phyloP scores from a whole-genome alignment of 1,140 invertebrate species.

The Whitmania pigra region DNA sequence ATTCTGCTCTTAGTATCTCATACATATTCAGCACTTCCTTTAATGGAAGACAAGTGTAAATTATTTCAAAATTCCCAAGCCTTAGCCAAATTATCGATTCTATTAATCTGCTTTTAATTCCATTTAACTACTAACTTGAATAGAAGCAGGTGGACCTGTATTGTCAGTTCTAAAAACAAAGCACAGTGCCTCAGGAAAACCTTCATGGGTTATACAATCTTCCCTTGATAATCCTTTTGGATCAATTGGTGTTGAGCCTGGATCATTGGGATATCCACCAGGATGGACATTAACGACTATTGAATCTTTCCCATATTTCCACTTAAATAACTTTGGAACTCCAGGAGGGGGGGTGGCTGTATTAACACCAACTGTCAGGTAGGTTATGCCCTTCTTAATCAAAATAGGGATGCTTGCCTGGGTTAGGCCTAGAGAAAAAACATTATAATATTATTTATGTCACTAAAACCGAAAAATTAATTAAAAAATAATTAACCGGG shows the following conservation, averaged over 20 bases:
- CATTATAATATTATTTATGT: background rate
- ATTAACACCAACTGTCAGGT: conserved; percentile 36
- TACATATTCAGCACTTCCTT: conserved; percentile 34
- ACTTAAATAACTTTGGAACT: conserved; percentile 33
- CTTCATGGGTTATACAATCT: conserved; percentile 30
- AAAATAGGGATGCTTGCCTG: conserved; percentile 31
- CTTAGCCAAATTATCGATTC: too few species aligned
- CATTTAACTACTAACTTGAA: conserved; percentile 23
- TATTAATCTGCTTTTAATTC: background rate
- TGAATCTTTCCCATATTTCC: conserved; percentile 24
- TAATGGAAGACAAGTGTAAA: background rate
- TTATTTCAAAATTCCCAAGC: too few species aligned
- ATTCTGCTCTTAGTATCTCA: conserved; percentile 33
- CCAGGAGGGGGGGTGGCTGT: conserved; percentile 31
- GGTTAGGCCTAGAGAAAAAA: conserved; percentile 31
- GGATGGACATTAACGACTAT: conserved; percentile 25
- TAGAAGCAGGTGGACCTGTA: conserved; percentile 29
- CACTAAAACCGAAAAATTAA: conserved; percentile 7
- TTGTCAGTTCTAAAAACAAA: conserved; percentile 35
- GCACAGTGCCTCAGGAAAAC: conserved; percentile 31
- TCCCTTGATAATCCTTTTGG: conserved; percentile 30
- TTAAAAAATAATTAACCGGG: conserved; percentile 29
- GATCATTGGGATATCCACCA: conserved; percentile 27
- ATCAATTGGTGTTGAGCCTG: conserved; percentile 21
- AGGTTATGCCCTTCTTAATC: conserved; percentile 27